phyloP scores from a whole-genome alignment of 2,113 vertebrate species.

The Microtus montanus region DNA sequence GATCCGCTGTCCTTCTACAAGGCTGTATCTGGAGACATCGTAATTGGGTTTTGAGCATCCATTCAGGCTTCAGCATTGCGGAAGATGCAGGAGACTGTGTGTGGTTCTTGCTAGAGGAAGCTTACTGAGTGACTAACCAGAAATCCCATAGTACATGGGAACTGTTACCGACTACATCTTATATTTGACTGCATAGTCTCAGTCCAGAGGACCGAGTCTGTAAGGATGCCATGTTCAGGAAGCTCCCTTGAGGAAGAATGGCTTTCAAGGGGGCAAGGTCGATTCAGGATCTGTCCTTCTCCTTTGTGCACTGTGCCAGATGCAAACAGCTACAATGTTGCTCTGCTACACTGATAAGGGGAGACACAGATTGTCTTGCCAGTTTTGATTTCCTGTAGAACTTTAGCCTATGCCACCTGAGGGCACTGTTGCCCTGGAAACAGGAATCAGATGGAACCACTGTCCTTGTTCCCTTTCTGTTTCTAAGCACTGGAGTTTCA shows the following conservation, averaged over 20 bases:
- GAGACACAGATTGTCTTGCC: neutral
- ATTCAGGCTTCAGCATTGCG: neutral
- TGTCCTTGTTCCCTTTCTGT: neutral
- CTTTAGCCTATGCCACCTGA: neutral
- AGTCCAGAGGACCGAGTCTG: neutral
- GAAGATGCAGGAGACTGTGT: neutral
- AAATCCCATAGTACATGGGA: neutral
- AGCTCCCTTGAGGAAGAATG: neutral
- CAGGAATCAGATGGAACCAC: neutral
- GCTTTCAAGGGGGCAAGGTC: neutral
- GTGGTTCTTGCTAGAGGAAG: neutral
- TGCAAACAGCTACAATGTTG: too few relatives aligned
- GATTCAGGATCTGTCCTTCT: neutral
- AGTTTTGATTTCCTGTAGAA: constrained; percentile 5
- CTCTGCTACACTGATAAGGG: neutral
- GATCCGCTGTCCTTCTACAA: neutral
- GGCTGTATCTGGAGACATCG: neutral
- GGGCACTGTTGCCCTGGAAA: constrained; percentile 40
- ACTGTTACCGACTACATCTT: neutral
- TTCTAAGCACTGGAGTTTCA: neutral
- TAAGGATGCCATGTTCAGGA: neutral
- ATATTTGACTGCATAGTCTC: neutral
- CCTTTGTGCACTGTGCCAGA: neutral
- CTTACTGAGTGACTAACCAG: neutral
- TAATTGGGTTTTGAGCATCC: neutral